A percentile compares a stretch with the other conserved stretches of the same genome.
These are phyloP conservation scores for Sylvilagus bachmani DNA, from an alignment of 2,113 vertebrate species.

Conservation along the genomic window DNA sequence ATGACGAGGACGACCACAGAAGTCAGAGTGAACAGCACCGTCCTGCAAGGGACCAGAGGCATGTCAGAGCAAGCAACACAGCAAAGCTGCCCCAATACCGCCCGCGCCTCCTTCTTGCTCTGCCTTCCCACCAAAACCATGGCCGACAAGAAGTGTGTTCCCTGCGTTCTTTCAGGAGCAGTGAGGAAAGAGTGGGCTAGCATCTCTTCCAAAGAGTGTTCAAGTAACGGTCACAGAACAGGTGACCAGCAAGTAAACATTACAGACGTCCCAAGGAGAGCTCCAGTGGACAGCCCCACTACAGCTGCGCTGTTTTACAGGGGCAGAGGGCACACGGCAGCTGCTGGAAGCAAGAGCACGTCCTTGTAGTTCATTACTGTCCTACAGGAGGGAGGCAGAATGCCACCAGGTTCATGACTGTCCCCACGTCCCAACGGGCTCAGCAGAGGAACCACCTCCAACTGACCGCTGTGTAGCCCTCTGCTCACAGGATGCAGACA, in stretches of 20 bases:
- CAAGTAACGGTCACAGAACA: slow-evolving; percentile 18
- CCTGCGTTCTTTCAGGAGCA: slow-evolving; percentile 64
- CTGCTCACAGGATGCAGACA: neutral
- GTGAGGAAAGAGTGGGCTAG: neutral
- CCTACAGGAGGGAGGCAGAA: neutral
- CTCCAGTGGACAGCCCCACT: neutral
- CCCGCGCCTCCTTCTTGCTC: neutral
- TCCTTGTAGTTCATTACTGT: neutral
- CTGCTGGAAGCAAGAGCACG: neutral
- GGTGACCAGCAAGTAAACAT: slow-evolving; percentile 49
- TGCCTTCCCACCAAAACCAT: slow-evolving; percentile 42
- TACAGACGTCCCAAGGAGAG: neutral
- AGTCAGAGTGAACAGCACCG: slow-evolving; percentile 95
- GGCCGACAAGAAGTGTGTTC: slow-evolving; percentile 45
- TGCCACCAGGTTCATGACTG: neutral
- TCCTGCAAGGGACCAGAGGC: slow-evolving; percentile 88
- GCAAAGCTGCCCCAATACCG: too few species aligned
- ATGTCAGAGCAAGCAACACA: neutral
- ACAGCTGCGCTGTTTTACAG: neutral
- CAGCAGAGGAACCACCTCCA: neutral
- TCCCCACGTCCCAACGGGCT: neutral
- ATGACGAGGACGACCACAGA: slow-evolving; percentile 97
- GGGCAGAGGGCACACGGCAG: neutral
- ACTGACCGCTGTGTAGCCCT: neutral
- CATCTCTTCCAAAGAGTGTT: slow-evolving; percentile 9